Base-by-base conservation (phyloP, 2,888 invertebrate species). In the Drosophila neonasuta region DNA sequence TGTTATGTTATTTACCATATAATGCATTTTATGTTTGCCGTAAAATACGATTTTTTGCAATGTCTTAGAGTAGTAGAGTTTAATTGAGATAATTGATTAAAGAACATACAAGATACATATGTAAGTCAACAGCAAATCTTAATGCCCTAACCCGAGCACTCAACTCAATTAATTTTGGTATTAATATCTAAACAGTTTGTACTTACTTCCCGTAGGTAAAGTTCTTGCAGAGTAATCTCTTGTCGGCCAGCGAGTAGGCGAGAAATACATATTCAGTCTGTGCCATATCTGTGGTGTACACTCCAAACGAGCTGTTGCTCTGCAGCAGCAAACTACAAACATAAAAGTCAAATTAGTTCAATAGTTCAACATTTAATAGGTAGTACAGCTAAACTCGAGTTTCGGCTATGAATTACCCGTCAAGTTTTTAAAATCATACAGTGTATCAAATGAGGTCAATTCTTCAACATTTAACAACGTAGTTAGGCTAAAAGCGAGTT, bases 1-100 rank as follows among this genome's bases (percentile, higher is more conserved):
- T 72, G 74, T 80, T 61, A 60, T 79, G 74, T 80, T 88, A 88
- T 87, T 88, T 88, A 88, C 88, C 88, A 88, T 83, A 89, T 86
- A 78, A 88, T 89, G 81, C 88, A 88, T 83, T 88, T 89, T 81
- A 88, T 88, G 80, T 88, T 88, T 80, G 88, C 88, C 88, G 88
- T 88, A 86, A 88, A 88, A 85, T 88, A 88, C 64, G 88, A 89
- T 88, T 88, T 88, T 87, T 88, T 88, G 87, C 88, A 88, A 87
- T 88, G 87, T 89, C 88, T 88, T 54, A 54, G 42, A 24, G 24
- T 24, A 24, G 52, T 7, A 17, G 54, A 84, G 34, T 74, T 68
- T 74, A 65, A 67, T 70, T 74, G 69, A 74, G 36, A 24, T 50
- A 65, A 65, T 78, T 63, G 67, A 68, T 70, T 74, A 83, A 63